These are phyloP conservation scores for Diorhabda sublineata DNA, from an alignment of 1,140 invertebrate genomes.

Conservation along the genomic window DNA sequence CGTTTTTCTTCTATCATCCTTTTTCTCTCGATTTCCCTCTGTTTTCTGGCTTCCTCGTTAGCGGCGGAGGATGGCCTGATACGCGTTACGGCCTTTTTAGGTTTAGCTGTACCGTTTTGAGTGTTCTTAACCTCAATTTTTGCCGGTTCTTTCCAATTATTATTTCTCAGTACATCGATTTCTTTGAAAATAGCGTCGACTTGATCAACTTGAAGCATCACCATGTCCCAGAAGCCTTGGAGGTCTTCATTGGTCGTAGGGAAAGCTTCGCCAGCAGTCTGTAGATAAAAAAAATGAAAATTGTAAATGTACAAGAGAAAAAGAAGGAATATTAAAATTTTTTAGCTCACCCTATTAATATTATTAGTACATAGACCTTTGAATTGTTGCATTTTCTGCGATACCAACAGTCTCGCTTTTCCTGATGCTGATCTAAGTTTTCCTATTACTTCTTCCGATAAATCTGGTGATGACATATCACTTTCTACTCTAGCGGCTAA, in stretches of 20 bases:
- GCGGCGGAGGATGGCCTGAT: slow-evolving; percentile 48
- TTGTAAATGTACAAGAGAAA: background rate
- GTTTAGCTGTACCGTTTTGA: slow-evolving; percentile 42
- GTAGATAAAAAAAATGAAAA: slow-evolving; percentile 29
- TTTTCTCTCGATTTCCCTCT: slow-evolving; percentile 73
- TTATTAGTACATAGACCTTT: slow-evolving; percentile 77
- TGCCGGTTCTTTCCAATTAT: slow-evolving; percentile 59
- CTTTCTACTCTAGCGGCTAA: slow-evolving; percentile 66
- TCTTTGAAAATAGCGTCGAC: slow-evolving; percentile 75
- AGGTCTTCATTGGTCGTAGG: slow-evolving; percentile 85
- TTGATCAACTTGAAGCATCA: slow-evolving; percentile 82
- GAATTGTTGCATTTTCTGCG: slow-evolving; percentile 94
- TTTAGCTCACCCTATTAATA: slow-evolving; percentile 56
- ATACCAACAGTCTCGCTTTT: slow-evolving; percentile 82
- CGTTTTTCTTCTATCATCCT: slow-evolving; percentile 74
- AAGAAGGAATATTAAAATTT: background rate
- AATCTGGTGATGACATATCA: slow-evolving; percentile 50
- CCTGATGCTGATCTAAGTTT: slow-evolving; percentile 82
- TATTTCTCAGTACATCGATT: slow-evolving; percentile 63
- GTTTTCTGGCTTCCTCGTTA: slow-evolving; percentile 54
- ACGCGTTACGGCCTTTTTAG: slow-evolving; percentile 43
- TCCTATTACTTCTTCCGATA: slow-evolving; percentile 76
- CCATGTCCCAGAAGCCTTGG: slow-evolving; percentile 97
- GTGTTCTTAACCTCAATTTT: slow-evolving; percentile 19
- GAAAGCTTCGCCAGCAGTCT: slow-evolving; percentile 72